phyloP scores from a whole-genome alignment of 2,888 invertebrate genomes.

The Anthrax anthrax region DNA sequence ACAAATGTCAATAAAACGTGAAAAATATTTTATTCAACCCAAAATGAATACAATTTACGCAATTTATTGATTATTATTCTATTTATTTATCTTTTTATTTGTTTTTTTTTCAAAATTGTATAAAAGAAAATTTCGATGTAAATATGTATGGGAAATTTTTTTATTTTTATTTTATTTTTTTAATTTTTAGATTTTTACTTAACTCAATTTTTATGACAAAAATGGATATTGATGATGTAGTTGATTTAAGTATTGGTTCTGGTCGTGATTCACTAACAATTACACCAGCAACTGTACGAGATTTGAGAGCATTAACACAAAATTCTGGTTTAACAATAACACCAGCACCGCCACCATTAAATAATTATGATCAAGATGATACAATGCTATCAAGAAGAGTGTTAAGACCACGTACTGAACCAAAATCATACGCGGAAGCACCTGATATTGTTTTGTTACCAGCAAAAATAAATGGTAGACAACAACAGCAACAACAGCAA shows the following conservation, averaged over 20 bases:
- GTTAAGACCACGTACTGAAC: conserved; percentile 67
- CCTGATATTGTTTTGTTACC: conserved; percentile 54
- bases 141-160: not conserved
- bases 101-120: too few species aligned
- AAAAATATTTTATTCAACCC: too few species aligned
- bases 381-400: conserved; percentile 43
- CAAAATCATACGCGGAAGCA: conserved; percentile 72
- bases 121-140: not conserved
- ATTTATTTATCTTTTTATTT: too few species aligned
- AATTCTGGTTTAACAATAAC: conserved; percentile 47
- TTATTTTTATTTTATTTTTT: not conserved
- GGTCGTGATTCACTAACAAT: conserved; percentile 34
- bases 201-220: conserved; percentile 40
- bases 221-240: conserved; percentile 85
- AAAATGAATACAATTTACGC: too few species aligned
- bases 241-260: conserved; percentile 62
- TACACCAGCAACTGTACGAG: conserved; percentile 34
- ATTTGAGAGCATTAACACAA: conserved; percentile 44
- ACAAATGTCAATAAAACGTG: too few species aligned
- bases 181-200: too few species aligned
- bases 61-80: too few species aligned
- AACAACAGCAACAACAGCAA: too few species aligned
- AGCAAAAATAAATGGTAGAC: conserved; percentile 38
- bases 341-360: conserved; percentile 41
- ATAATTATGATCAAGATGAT: conserved; percentile 12